Base-by-base conservation (phyloP, 2,113 vertebrate species). In the Lycaon pictus region DNA sequence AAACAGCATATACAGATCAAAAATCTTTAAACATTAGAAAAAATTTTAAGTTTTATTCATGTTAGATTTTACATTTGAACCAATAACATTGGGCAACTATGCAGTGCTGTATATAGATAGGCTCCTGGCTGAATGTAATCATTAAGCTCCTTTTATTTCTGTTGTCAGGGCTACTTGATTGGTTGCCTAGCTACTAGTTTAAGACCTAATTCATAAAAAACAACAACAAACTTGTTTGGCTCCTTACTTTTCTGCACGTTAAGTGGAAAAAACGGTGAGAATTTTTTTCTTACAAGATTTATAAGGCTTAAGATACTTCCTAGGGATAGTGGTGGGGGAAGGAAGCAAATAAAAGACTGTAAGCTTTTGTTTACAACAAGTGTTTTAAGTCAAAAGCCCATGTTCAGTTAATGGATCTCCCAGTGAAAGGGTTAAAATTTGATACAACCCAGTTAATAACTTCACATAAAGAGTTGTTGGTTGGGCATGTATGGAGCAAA, bases 181-280 rank as follows among this genome's bases (percentile, higher is more conserved):
- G n/a, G 94, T 97, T 98, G 95, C 96, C 72, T 97, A 96, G 96
- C 90, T 98, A 98, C 96, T 98, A 82, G 35, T 92, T 98, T 98
- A 98, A 97, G 93, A 85, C 51, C 51, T 98, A 90, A 92, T 98
- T 93, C 89, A 97, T 97, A 87, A 94, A 89, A 89, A 27, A 95
- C 32, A 96, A 84, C 15, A 95, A 91, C 77, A 88, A 74, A 37
- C 56, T 95, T 97, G 72, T 72, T 97, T 98, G 71, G 20, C 27
- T 90, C 48, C 62, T 97, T 97, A 97, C 60, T 98, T 96, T 58
- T 95, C 0, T 79, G 85, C 62, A 79, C 25, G 88, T 96, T 97
- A 85, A 97, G 67, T 25, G 87, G 27, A 90, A 94, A 83, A 63
- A 97, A 92, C 37, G 35, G 20, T 96, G 74, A 85, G 91, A 85